Evolutionary conservation across 2,797 vertebrate genomes (phyloP), one percentile per base, ranked within the genome.

Genomic region (Oryzias sinensis): DNA sequence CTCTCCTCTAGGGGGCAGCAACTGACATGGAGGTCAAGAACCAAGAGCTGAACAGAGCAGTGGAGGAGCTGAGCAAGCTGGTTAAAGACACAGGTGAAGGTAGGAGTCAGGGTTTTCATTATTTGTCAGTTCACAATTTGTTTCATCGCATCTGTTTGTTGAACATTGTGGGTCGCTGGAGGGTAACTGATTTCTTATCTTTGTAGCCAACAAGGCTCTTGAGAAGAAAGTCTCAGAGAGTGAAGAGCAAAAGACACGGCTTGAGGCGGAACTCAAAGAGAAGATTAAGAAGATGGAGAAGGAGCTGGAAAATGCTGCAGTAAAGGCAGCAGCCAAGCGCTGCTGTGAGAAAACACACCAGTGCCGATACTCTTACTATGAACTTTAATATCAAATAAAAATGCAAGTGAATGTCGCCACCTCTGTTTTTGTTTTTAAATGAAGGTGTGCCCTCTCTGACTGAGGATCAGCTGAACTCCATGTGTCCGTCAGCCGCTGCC

Each of bases 401-500:
- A n/a, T 15, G 8, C 18, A 18, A 18, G 18, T 18, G 18, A 18
- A 18, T 18, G 18, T 18, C 18, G 18, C 18, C 18, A 18, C 18
- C 18, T 20, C 14, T 22, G 0, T 41, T 6, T 56, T 33, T 74
- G 18, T 72, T 43, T 62, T 56, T 2, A 62, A 17, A 16, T 60
- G 11, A 52, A 97, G 97, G 95, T 29, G 89, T 42, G 0, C 86
- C 94, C 9, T 89, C 93, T 42, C 68, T 98, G 46, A 95, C 94
- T 0, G 96, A 98, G 80, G 95, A 95, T 54, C 95, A 98, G 25
- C 85, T 99, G 57, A 92, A 95, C 49, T 86, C 93, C 24, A 93
- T 99, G 93, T 99, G 96, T 80, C 97, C 97, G 1, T 96, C 96
- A 66, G 97, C 97, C 54, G 94, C 96, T 27, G 94, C 95, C 5